Base-by-base conservation (phyloP, 2,888 invertebrate species). In the Pterobdella sp. region DNA sequence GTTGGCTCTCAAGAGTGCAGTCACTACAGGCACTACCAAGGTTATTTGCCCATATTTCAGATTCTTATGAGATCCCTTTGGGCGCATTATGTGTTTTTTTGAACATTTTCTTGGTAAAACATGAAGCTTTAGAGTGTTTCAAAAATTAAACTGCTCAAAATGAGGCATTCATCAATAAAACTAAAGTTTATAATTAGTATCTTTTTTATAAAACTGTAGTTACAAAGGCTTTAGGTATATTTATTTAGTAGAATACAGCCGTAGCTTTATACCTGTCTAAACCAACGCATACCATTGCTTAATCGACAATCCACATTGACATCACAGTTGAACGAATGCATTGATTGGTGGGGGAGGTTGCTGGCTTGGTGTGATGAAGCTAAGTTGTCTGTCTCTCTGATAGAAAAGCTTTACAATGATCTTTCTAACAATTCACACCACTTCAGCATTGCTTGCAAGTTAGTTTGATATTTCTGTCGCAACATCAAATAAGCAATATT, bases 341-440 rank as follows among this genome's bases (percentile, higher is more conserved):
- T 73, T 32, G 78, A 79, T 68, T 84, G 84, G 84, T 84, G 82
- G 82, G 64, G 79, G 31, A 80, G 80, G 29, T 76, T 81, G 2
- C 76, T 83, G 10, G 77, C 80, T 64, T 77, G 78, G 77, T 75
- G 78, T 1, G 71, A 75, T 1, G 76, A 74, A 7, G 72, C 77
- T 52, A 77, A 79, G 0, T 77, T 78, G 64, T 80, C 80, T 69
- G 78, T 78, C 14, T 75, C 72, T 0, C 77, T 84, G n/a, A 76
- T 83, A 10, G 74, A 74, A 14, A 76, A 79, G 76, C 76, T 84
- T 32, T 79, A 80, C 69, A 80, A 80, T 35, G 81, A 81, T 69
- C 75, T 81, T 1, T 67, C 73, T 22, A 77, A 77, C 52, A 78
- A 76, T 64, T 64, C 70, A n/a, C 49, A 42, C 32, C 32, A 34